phyloP scores from a whole-genome alignment of 2,797 vertebrate species.

The Lates japonicus region DNA sequence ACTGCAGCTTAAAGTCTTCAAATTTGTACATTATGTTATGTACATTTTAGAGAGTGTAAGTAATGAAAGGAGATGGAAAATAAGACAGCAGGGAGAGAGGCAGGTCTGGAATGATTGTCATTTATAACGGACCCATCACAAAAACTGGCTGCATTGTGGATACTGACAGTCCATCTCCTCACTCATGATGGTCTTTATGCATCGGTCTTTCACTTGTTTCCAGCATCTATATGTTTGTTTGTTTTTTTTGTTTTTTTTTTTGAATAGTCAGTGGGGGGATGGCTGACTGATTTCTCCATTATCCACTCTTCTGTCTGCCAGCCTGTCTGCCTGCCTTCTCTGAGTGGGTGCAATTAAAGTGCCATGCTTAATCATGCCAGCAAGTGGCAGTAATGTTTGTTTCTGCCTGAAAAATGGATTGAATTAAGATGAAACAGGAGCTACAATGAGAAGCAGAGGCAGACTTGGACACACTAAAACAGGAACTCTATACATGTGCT shows the following conservation, averaged over 20 bases:
- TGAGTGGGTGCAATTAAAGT: constrained; percentile 75
- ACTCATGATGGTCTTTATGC: constrained; percentile 21
- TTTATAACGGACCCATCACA: constrained; percentile 43
- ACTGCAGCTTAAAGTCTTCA: too few species aligned
- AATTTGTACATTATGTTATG: too few species aligned
- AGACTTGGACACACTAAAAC: background rate
- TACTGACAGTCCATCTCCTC: constrained; percentile 24
- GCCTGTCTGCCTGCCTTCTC: constrained; percentile 53
- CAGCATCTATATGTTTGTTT: constrained; percentile 15
- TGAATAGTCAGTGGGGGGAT: constrained; percentile 5
- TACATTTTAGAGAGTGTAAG: constrained; percentile 14
- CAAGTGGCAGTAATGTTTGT: constrained; percentile 47
- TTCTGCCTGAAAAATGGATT: constrained; percentile 39
- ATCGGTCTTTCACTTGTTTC: constrained; percentile 37
- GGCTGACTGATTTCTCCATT: constrained; percentile 60
- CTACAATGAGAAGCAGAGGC: background rate
- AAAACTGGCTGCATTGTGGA: constrained; percentile 44
- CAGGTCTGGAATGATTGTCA: constrained; percentile 47
- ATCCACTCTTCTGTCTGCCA: constrained; percentile 56
- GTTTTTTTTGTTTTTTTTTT: constrained; percentile 6
- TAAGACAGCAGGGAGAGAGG: constrained; percentile 43
- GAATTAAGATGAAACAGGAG: constrained; percentile 28
- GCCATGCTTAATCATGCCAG: constrained; percentile 63
- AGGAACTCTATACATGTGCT: background rate
- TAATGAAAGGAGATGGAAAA: constrained; percentile 29